Evolutionary conservation across 53 echinoderm and acorn worm genomes (phyloP).

Genomic region (Echinometra lucunter): DNA sequence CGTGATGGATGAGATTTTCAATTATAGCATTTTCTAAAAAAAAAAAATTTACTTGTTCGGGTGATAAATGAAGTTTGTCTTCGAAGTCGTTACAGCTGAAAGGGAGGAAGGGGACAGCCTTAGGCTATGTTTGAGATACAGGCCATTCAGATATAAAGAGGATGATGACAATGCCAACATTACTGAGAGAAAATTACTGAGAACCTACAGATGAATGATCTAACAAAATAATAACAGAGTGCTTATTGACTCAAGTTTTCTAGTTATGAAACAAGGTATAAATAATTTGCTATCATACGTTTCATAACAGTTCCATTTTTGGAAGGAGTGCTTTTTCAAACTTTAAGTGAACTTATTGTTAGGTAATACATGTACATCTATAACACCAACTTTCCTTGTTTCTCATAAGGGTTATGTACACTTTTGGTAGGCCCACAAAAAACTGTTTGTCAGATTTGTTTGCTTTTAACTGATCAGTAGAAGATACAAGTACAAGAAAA

Average conservation of each 20-base stretch:
- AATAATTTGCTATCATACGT: background rate
- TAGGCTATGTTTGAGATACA: background rate
- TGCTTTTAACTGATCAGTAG: no score
- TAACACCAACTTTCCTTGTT: background rate
- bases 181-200: background rate
- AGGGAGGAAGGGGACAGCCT: background rate
- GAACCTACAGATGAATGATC: background rate
- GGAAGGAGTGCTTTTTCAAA: background rate
- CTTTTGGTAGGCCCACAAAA: no score
- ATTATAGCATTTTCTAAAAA: background rate
- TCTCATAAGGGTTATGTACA: background rate
- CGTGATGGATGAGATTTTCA: background rate
- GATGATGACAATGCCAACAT: background rate
- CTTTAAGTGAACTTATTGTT: background rate
- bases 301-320: background rate
- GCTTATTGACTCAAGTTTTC: background rate
- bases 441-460: no score
- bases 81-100: background rate
- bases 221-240: background rate
- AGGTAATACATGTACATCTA: background rate
- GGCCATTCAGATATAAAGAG: background rate
- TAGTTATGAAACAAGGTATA: background rate
- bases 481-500: no score
- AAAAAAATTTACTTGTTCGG: background rate
- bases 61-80: conserved; percentile 1